Base-by-base conservation (phyloP, 2,888 invertebrate genomes). In the Eristalinus sepulchralis region DNA sequence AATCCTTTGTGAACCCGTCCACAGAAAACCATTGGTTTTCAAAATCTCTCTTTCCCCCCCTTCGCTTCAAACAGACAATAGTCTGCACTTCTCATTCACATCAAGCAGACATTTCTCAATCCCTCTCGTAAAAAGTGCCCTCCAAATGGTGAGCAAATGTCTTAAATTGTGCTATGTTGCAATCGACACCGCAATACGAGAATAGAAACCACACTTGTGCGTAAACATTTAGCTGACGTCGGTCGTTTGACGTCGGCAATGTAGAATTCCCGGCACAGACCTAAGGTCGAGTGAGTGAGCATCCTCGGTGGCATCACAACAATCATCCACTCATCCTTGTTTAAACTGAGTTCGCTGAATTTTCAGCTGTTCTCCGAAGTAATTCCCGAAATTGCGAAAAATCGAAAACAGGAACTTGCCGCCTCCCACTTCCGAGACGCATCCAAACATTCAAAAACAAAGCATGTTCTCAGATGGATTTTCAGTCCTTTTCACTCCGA, bases 381-480 rank as follows among this genome's bases (percentile, higher is more conserved):
- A 5, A 17, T 47, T 47, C 1, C 17, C 47, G 8, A 47, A 17
- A 47, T 17, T 5, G 8, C 17, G 47, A 47, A 47, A n/a, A 17
- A 0, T 17, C n/a, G 17, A 47, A 47, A 47, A 47, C 47, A 47
- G 47, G 47, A 47, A 36, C 63, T 36, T 5, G n/a, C 20, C 68
- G 68, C 68, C 57, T 68, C 68, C 22, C 68, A 68, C 57, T 34
- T 33, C 33, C 34, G 8, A 57, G 33, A 68, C 9, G 20, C 55
- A 13, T 53, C 0, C 47, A 4, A n/a, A n/a, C n/a, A 10, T 47
- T 27, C 33, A 33, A 66, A 47, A 66, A 47, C 47, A 66, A 53
- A 53, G 31, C 67, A 31, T 67, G 53, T 24, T 22, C 8, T 8
- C 53, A 47, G 34, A 55, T 68, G 68, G 68, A 31, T 67, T 22